Evolutionary conservation across 1,140 invertebrate genomes (phyloP), one percentile per base, ranked within the genome.

Genomic region (Arion vulgaris): DNA sequence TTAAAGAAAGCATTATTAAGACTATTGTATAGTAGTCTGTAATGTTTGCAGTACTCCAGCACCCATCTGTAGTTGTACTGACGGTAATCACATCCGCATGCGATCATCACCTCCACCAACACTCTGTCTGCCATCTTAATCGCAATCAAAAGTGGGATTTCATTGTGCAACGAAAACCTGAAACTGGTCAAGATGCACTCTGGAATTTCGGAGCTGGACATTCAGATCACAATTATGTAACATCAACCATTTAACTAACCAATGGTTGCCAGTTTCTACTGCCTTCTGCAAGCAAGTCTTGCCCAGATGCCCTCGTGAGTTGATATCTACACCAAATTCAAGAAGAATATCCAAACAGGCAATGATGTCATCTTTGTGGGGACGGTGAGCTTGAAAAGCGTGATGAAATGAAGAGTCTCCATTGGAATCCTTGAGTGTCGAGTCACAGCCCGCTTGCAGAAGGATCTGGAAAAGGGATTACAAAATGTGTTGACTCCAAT

Each of bases 221-320:
- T 78, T 51, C 13, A 78, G 53, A 45, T 78, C 57, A 62, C 51
- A 62, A 57, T 78, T 78, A 39, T 68, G 76, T 4, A 78, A 36
- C 28, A 78, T 78, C 34, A 78, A 57, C 76, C 76, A 78, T 38
- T 78, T 62, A 11, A 78, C 34, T 41, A 78, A 41, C 76, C 51
- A 78, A 34, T 78, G 57, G 36, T 66, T 62, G 36, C 76, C 57
- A 41, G 53, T 68, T 53, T 78, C 76, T 34, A 68, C 76, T 32
- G 76, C 76, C n/a, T 68, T 62, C 57, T 78, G 76, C 23, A 78
- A n/a, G 57, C 76, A 78, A 15, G 76, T 78, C 57, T 68, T 78
- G 15, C 76, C 76, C 76, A 38, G 41, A n/a, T 41, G 4, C 4
- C 73, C 73, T 1, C 28, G 41, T 17, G 73, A 45, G 45, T 75